Percentiles rank a stretch among this genome's conserved stretches.
Evolutionary conservation across 2,113 vertebrate species (phyloP).

Genomic region (Engystomops pustulosus): DNA sequence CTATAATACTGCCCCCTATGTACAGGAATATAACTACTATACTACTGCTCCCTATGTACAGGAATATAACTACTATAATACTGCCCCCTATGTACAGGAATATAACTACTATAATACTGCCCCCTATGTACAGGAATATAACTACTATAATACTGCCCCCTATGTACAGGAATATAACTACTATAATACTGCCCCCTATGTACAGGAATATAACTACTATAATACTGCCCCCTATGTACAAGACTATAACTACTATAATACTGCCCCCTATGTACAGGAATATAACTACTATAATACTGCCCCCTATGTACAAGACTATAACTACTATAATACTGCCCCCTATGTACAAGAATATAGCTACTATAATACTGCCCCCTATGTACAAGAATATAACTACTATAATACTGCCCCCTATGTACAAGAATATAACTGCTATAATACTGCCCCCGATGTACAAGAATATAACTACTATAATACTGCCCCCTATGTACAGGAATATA

Average conservation of each 20-base stretch:
- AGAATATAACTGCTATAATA: conserved; percentile 1
- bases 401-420: background rate
- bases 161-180: background rate
- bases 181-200: background rate
- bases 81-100: background rate
- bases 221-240: background rate
- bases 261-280: background rate
- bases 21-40: background rate
- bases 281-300: background rate
- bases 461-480: background rate
- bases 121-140: conserved; percentile 3
- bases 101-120: background rate
- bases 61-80: conserved; percentile 13
- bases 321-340: background rate
- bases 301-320: background rate
- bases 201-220: background rate
- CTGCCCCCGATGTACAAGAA: background rate
- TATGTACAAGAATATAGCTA: background rate
- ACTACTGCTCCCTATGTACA: conserved; percentile 3
- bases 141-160: background rate
- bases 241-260: background rate
- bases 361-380: background rate
- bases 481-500: background rate
- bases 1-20: background rate
- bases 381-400: background rate